phyloP scores from a whole-genome alignment of 2,113 vertebrate species.

The Eonycteris spelaea region DNA sequence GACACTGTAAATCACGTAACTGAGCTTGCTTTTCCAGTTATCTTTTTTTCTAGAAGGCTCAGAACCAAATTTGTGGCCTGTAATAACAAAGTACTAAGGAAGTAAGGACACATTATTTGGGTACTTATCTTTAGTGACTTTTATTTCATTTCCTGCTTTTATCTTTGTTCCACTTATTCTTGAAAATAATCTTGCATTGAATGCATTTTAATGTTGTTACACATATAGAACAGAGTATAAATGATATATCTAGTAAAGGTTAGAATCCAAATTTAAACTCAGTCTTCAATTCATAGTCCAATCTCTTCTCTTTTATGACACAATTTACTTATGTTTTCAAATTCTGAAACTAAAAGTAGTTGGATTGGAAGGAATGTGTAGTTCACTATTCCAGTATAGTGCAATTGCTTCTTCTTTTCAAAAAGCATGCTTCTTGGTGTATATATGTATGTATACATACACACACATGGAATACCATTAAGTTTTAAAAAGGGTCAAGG shows the following conservation, averaged over 20 bases:
- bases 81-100: neutral
- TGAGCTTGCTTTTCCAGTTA: neutral
- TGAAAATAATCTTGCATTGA: neutral
- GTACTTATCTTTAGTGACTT: neutral
- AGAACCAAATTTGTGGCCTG: neutral
- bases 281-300: neutral
- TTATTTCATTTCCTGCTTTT: conserved; percentile 7
- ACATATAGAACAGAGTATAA: neutral
- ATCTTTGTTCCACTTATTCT: neutral
- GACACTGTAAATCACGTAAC: neutral
- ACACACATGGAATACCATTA: neutral
- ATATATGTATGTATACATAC: neutral
- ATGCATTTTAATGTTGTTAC: neutral
- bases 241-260: neutral
- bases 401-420: conserved; percentile 26
- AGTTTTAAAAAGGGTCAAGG: neutral
- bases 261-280: neutral
- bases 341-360: conserved; percentile 41
- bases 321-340: neutral
- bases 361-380: neutral
- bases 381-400: conserved; percentile 36
- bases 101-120: neutral
- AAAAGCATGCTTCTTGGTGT: neutral
- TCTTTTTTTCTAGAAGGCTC: neutral
- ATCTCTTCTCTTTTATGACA: neutral